These are phyloP conservation scores for Mormyrops attenuatus DNA, from an alignment of 2,797 vertebrate genomes.

Conservation along the genomic window DNA sequence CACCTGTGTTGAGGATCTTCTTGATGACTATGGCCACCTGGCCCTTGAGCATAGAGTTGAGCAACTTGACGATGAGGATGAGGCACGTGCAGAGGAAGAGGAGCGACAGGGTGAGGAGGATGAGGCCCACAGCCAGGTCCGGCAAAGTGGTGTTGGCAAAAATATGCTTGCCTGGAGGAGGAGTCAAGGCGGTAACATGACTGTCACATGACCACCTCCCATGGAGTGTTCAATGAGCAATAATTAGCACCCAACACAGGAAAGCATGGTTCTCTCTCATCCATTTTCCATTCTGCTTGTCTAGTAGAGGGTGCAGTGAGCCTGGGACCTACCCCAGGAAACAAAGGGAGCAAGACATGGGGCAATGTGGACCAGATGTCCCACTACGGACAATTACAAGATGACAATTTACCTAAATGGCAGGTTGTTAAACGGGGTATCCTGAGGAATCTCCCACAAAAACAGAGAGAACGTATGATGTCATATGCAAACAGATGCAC, in stretches of 20 bases:
- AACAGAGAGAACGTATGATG: background rate
- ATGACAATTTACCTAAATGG: background rate
- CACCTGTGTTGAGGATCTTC: constrained; percentile 94
- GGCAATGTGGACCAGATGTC: background rate
- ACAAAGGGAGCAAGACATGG: background rate
- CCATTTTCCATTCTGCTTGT: background rate
- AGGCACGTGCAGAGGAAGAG: constrained; percentile 81
- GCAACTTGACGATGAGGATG: constrained; percentile 86
- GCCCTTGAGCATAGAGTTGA: constrained; percentile 90
- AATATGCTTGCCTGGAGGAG: constrained; percentile 76
- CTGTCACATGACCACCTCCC: background rate
- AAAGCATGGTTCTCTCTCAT: background rate
- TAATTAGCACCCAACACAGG: background rate
- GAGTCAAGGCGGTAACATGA: background rate
- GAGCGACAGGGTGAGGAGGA: constrained; percentile 76
- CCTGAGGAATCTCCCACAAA: background rate
- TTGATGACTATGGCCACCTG: constrained; percentile 89
- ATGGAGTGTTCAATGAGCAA: background rate
- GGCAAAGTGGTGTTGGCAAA: constrained; percentile 65
- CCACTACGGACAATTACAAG: background rate
- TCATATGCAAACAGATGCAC: background rate
- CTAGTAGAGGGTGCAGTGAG: background rate
- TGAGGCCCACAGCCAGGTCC: constrained; percentile 79
- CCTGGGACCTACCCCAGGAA: background rate
- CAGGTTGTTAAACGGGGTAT: background rate